These are phyloP conservation scores for Eubasilissa regina DNA, from an alignment of 1,140 invertebrate species.

Conservation along the genomic window DNA sequence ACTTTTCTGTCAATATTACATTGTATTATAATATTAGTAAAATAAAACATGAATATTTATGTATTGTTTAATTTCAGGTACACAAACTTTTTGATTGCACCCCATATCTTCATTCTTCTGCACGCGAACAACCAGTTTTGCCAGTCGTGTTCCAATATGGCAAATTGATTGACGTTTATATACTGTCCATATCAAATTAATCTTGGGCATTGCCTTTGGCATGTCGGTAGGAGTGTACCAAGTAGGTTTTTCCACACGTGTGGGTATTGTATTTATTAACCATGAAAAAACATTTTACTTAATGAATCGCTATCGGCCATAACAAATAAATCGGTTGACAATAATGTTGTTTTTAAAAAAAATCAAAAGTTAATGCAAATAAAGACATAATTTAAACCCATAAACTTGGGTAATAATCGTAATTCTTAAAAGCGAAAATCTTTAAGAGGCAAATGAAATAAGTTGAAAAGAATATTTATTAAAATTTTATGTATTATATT, in stretches of 20 bases:
- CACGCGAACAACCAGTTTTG: slow-evolving; percentile 29
- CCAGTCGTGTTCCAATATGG: slow-evolving; percentile 26
- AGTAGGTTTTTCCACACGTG: background rate
- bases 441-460: background rate
- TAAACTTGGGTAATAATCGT: background rate
- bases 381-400: background rate
- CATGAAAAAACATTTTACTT: background rate
- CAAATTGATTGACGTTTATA: slow-evolving; percentile 46
- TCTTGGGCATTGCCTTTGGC: slow-evolving; percentile 6
- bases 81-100: no score
- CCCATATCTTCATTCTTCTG: background rate
- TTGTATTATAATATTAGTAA: no score
- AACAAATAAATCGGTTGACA: background rate
- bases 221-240: background rate
- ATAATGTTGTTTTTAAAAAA: background rate
- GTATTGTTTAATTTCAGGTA: no score
- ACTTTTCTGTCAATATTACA: no score
- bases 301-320: background rate
- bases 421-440: background rate
- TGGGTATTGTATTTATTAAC: background rate
- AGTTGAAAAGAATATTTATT: no score
- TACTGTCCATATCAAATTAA: slow-evolving; percentile 31
- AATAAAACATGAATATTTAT: no score
- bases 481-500: no score
- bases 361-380: background rate